Base-by-base conservation (phyloP, 2,113 vertebrate genomes). In the Condylura cristata region DNA sequence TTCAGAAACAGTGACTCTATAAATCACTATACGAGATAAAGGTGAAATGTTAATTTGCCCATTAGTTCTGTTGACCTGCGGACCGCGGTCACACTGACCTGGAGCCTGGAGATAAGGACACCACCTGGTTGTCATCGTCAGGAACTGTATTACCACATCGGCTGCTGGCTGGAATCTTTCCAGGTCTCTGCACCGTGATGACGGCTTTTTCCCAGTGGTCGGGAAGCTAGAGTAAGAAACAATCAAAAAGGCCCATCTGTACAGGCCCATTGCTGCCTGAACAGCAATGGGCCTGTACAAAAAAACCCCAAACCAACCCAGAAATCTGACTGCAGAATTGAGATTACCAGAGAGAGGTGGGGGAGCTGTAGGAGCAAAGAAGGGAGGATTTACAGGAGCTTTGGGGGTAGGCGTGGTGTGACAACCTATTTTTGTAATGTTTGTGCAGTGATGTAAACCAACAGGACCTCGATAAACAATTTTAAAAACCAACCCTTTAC, bases 131-230 rank as follows among this genome's bases (percentile, higher is more conserved):
- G 97, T 99, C 99, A 6, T 99, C 99, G 71, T 99, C 99, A 0
- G 99, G 99, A 91, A 99, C 98, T 0, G 99, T 99, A 97, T 99
- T 99, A 65, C 99, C 98, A 97, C 99, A 99, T 44, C 99, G 98
- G 96, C 99, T 99, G 89, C 99, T 99, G 0, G 99, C 96, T 91
- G 96, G 97, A 97, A 99, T 99, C 96, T 97, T 98, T 72, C 98
- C 98, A 3, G 99, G 99, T 58, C 99, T 98, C 0, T 98, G 98
- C 81, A 99, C 97, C 0, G 91, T 99, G 98, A 99, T 98, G 95
- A 99, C 97, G 92, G 99, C 99, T 97, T 99, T 99, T 96, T 99
- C 99, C 99, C 99, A 99, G 93, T 99, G 99, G 95, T 99, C 99
- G 0, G 99, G 99, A 80, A 99, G 97, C 99, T 99, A 94, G 32